These are phyloP conservation scores for Macquaria ambigua DNA, from an alignment of 2,113 vertebrate genomes.

Conservation along the genomic window DNA sequence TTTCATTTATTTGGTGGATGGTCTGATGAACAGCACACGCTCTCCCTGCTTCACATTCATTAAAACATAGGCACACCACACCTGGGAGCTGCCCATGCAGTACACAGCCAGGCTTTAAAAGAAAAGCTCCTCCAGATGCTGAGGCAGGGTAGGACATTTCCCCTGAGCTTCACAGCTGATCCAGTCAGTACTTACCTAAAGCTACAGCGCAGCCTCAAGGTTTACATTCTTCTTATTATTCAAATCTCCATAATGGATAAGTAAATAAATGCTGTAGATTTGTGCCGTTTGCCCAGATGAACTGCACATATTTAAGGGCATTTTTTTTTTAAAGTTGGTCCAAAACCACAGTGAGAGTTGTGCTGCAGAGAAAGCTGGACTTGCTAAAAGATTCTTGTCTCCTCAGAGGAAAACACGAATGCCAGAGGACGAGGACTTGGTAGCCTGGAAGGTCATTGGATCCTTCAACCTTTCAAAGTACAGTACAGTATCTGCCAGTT, in stretches of 20 bases:
- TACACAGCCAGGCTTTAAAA: slow-evolving; percentile 28
- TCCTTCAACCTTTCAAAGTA: background rate
- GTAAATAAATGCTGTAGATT: slow-evolving; percentile 1
- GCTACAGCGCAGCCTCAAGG: slow-evolving; percentile 4
- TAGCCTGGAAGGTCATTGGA: background rate
- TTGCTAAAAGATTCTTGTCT: background rate
- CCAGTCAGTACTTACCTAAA: slow-evolving; percentile 41
- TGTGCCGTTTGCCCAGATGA: background rate
- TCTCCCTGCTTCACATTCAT: slow-evolving; percentile 59
- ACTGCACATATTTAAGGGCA: background rate
- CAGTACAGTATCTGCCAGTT: background rate
- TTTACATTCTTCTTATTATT: slow-evolving; percentile 2
- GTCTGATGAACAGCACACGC: background rate
- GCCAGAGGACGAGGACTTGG: background rate
- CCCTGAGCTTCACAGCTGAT: slow-evolving; percentile 48
- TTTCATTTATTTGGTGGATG: slow-evolving; percentile 48
- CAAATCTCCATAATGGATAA: background rate
- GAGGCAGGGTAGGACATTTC: slow-evolving; percentile 12
- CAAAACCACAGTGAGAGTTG: background rate
- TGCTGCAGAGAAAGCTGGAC: background rate
- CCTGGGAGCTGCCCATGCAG: slow-evolving; percentile 37
- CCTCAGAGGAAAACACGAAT: background rate
- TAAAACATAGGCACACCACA: slow-evolving; percentile 48
- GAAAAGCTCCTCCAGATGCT: slow-evolving; percentile 12
- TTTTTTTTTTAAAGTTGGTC: background rate